Evolutionary conservation across 2,113 vertebrate genomes (phyloP), one percentile per base, ranked within the genome.

Genomic region (Urocitellus parryii): DNA sequence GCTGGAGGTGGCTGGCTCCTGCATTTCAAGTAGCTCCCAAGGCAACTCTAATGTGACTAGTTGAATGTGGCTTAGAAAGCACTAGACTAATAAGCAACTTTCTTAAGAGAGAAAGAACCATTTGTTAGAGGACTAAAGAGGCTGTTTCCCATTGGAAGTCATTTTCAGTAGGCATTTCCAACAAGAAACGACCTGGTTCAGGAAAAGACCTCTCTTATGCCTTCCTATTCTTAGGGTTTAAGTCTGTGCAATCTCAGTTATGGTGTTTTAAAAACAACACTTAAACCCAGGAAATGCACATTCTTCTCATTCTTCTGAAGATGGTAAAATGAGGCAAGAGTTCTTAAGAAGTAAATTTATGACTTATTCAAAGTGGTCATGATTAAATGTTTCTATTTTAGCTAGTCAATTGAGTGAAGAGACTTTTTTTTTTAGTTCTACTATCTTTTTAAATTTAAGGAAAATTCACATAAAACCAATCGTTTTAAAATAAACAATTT

Each of bases 231-330:
- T 82, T 94, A 56, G 68, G 63, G 16, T 24, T 9, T 58, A 84
- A 37, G 18, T 73, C 79, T 81, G 29, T 29, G 39, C 32, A 53
- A 14, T 86, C 68, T 72, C 34, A 6, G 42, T 68, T 37, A 48
- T 8, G 27, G 24, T 94, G 58, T 85, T 91, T 90, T 84, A 84
- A 74, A 86, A 90, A 76, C 20, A 97, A 65, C 27, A 93, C 18
- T n/a, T 63, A 76, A 85, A 56, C 29, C n/a, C 20, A 82, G 42
- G 80, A 93, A 86, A 79, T 25, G 88, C 83, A 77, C 37, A 14
- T 80, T 78, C 58, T 83, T 81, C 76, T 76, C 61, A 67, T 87
- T 90, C 20, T 90, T 65, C 14, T 76, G 53, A 70, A 58, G 63
- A 79, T 37, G 45, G n/a, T 95, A 58, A 96, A 73, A 65, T 58